Evolutionary conservation across 2,797 vertebrate genomes (phyloP), one percentile per base, ranked within the genome.

Genomic region (Propithecus perrieri): DNA sequence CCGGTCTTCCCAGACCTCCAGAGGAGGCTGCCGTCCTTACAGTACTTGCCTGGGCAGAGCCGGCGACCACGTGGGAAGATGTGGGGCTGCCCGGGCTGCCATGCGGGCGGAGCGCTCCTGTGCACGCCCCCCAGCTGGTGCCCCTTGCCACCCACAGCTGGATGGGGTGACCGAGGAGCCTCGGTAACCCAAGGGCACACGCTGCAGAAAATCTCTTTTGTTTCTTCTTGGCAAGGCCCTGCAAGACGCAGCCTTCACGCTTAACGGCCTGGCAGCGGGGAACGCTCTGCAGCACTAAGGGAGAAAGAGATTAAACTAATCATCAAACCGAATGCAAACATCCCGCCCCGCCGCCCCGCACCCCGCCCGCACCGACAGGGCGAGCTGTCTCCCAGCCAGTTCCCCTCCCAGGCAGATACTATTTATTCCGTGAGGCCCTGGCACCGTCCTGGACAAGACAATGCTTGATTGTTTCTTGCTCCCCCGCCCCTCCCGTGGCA

Each of bases 391-490:
- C 86, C 71, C 83, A 97, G 92, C 93, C 91, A 65, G 93, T 96
- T 98, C 91, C 76, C 97, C 97, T 98, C 98, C 94, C 91, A 96
- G 98, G 95, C 98, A 98, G 98, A 98, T 97, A 89, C 92, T 95
- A 97, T 97, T 98, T 98, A 97, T 97, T 95, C 93, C 72, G 59
- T 43, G 57, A 96, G 96, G 89, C 81, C 98, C 81, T 98, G 98
- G 96, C 98, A 89, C 96, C 26, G 91, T 97, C 91, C 94, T 89
- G 97, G 98, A 97, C 85, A 95, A 97, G 97, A 98, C 98, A 99
- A 98, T 98, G 97, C 78, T 91, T 96, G 93, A 98, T 98, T 99
- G 98, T 98, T 98, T 95, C 97, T 91, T 50, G 93, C 97, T 71
- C 7, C 38, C 85, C 97, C 22, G 3, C 55, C 24, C 57, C 57